Evolutionary conservation across 2,888 invertebrate genomes (phyloP).

Genomic region (Apotomis betuletana): DNA sequence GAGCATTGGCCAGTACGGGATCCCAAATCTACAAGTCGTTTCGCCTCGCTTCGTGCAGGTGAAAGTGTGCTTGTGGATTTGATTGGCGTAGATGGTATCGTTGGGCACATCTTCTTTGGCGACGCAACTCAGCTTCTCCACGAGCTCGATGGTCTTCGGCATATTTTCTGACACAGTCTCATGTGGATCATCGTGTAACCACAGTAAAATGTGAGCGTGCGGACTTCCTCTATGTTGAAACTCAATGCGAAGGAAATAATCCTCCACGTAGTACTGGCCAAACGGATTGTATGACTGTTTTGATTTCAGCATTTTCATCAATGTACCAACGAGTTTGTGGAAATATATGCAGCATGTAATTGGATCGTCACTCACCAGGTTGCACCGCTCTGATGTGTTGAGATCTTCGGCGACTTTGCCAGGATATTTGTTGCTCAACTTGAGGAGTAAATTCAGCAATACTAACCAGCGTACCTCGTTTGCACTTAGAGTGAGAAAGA

Average conservation of each 20-base stretch:
- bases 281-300: conserved; percentile 54
- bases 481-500: conserved; percentile 57
- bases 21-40: conserved; percentile 53
- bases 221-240: conserved; percentile 65
- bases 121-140: conserved; percentile 55
- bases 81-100: conserved; percentile 51
- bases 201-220: conserved; percentile 62
- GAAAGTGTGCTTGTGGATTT: conserved; percentile 54
- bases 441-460: conserved; percentile 57
- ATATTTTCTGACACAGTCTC: conserved; percentile 55
- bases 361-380: conserved; percentile 50
- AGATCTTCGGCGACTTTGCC: conserved; percentile 48
- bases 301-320: conserved; percentile 52
- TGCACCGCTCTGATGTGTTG: conserved; percentile 47
- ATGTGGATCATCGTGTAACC: conserved; percentile 59
- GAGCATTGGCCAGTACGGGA: conserved; percentile 56
- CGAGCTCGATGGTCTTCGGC: conserved; percentile 53
- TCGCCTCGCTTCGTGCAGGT: conserved; percentile 55
- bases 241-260: conserved; percentile 60
- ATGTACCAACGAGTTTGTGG: conserved; percentile 52
- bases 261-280: conserved; percentile 51
- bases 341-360: conserved; percentile 57
- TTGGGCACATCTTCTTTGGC: conserved; percentile 50
- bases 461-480: conserved; percentile 62
- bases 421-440: conserved; percentile 51